Evolutionary conservation across 2,888 invertebrate species (phyloP).

Genomic region (Caenorhabditis sp.): DNA sequence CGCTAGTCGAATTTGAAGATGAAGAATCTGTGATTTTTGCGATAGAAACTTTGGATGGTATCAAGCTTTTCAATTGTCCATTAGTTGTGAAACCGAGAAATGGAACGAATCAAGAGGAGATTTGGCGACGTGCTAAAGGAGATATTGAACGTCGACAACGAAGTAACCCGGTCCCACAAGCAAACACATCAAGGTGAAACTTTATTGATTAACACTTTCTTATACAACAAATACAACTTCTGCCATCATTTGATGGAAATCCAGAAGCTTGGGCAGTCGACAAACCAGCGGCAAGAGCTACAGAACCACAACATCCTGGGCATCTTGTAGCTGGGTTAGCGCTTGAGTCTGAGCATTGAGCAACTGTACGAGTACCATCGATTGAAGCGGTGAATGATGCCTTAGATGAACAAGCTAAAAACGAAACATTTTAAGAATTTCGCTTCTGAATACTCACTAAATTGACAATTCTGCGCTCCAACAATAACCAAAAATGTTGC

Average conservation of each 20-base stretch:
- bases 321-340: slow-evolving; percentile 16
- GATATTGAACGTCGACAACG: slow-evolving; percentile 19
- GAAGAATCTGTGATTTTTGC: slow-evolving; percentile 59
- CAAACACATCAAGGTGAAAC: not conserved
- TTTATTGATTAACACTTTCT: slow-evolving; percentile 13
- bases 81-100: slow-evolving; percentile 55
- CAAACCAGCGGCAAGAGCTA: slow-evolving; percentile 24
- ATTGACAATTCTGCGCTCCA: slow-evolving; percentile 4
- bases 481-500: not conserved
- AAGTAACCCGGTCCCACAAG: not conserved
- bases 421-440: not conserved
- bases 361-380: slow-evolving; percentile 23
- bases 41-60: slow-evolving; percentile 54
- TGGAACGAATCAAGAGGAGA: slow-evolving; percentile 36
- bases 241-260: slow-evolving; percentile 34
- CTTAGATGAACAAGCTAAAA: slow-evolving; percentile 24
- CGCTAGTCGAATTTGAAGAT: slow-evolving; percentile 59
- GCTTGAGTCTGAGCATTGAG: slow-evolving; percentile 18
- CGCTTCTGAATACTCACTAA: slow-evolving; percentile 6
- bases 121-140: not conserved
- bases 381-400: slow-evolving; percentile 28
- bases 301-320: slow-evolving; percentile 24
- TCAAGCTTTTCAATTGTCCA: slow-evolving; percentile 40
- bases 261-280: slow-evolving; percentile 21
- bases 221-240: slow-evolving; percentile 33